Evolutionary conservation across 1,140 invertebrate genomes (phyloP), one percentile per base, ranked within the genome.

Genomic region (Drosophila littoralis): DNA sequence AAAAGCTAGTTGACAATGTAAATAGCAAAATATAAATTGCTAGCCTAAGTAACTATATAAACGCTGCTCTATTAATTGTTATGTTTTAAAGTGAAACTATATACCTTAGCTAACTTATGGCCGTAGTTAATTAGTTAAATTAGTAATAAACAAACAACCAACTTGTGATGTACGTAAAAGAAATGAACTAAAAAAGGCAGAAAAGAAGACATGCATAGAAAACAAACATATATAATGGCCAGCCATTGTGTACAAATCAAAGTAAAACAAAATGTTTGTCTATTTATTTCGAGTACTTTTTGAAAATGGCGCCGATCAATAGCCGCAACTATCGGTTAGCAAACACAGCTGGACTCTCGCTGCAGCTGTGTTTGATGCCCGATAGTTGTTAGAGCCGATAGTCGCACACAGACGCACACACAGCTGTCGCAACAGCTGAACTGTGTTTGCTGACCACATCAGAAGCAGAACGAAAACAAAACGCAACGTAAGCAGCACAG

Each of bases 131-230:
- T 64, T 70, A 75, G 72, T 61, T 83, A 88, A 86, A 81, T 72
- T 86, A 86, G 84, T 78, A 68, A 81, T 86, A 74, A 81, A 71
- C 54, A 45, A 71, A 64, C 82, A 86, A 75, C 79, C 74, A 83
- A 79, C 83, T 88, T 86, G 83, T 86, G 83, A 86, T 86, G 84
- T 76, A 84, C 58, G 40, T 82, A 72, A 83, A 42, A 32, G 43
- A 40, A 67, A 72, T 70, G 40, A 86, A 77, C 79, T 65, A 68
- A 79, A 86, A 86, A 86, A 79, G 79, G 72, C 79, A 88, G 51
- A 79, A 77, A 72, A 65, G 70, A 78, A 68, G 67, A 75, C 66
- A 75, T 52, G 36, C 43, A 38, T 48, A 46, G n/a, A 58, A 59
- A 67, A 10, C 15, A 35, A 45, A 51, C 52, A 40, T 52, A 51